phyloP scores from a whole-genome alignment of 2,113 vertebrate genomes.

The Aix galericulata region DNA sequence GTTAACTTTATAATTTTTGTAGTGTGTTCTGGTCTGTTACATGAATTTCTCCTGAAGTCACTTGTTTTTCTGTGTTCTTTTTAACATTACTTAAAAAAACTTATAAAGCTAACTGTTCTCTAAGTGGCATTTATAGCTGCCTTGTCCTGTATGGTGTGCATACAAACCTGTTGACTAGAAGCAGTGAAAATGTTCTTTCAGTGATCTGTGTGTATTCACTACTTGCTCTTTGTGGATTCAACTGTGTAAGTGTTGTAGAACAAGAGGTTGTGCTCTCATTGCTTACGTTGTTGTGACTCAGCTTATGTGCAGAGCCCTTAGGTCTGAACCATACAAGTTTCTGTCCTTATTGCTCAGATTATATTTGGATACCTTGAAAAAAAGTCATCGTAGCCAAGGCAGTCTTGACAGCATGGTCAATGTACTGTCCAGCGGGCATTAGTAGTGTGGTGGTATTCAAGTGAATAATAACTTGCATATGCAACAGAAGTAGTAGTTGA shows the following conservation, averaged over 20 bases:
- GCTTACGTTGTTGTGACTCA: not conserved
- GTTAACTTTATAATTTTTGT: not conserved
- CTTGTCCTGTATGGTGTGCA: not conserved
- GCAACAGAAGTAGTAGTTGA: not conserved
- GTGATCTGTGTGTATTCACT: not conserved
- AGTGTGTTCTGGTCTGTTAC: not conserved
- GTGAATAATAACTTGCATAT: not conserved
- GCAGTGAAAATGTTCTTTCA: not conserved
- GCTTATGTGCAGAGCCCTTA: fast-evolving
- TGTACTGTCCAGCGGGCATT: not conserved
- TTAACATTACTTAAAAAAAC: not conserved
- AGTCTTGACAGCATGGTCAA: not conserved
- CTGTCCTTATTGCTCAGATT: not conserved
- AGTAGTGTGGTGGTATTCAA: not conserved
- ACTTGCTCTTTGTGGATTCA: not conserved
- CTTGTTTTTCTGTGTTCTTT: not conserved
- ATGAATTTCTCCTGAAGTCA: not conserved
- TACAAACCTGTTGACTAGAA: not conserved
- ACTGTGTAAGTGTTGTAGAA: not conserved
- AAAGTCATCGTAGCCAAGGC: not conserved
- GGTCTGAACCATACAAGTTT: not conserved
- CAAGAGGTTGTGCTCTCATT: not conserved
- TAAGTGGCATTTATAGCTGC: not conserved
- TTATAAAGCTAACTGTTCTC: not conserved
- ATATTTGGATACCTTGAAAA: not conserved